Evolutionary conservation across 2,888 invertebrate genomes (phyloP).

Genomic region (Alcis repandata): DNA sequence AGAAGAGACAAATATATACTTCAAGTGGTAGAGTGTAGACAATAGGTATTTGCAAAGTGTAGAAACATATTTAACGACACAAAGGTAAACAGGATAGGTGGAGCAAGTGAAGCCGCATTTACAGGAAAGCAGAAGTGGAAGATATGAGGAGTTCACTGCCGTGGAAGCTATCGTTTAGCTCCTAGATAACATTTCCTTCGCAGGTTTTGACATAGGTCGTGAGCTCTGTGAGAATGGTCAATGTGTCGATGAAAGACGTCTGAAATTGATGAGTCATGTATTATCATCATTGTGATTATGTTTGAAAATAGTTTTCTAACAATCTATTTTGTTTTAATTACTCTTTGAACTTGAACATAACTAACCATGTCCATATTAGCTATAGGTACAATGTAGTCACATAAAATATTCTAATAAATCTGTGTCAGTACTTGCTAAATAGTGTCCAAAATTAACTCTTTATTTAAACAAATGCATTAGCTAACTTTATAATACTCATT

Average conservation of each 20-base stretch:
- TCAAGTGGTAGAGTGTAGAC: slow-evolving; percentile 51
- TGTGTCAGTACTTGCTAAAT: slow-evolving; percentile 46
- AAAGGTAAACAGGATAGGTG: slow-evolving; percentile 49
- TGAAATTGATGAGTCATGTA: slow-evolving; percentile 53
- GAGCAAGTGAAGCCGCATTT: slow-evolving; percentile 73
- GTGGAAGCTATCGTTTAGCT: slow-evolving; percentile 62
- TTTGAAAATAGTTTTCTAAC: slow-evolving; percentile 29
- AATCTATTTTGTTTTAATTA: slow-evolving; percentile 28
- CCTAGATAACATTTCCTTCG: slow-evolving; percentile 39
- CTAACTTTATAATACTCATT: slow-evolving; percentile 67
- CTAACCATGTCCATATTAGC: slow-evolving; percentile 34
- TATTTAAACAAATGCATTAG: slow-evolving; percentile 65
- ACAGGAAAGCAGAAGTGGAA: slow-evolving; percentile 72
- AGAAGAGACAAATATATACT: slow-evolving; percentile 55
- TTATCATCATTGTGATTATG: slow-evolving; percentile 22
- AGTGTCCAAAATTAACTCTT: slow-evolving; percentile 53
- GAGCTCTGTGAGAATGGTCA: slow-evolving; percentile 49
- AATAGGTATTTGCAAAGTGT: slow-evolving; percentile 37
- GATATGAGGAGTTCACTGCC: slow-evolving; percentile 66
- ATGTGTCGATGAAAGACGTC: slow-evolving; percentile 62
- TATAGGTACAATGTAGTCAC: slow-evolving; percentile 32
- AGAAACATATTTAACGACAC: slow-evolving; percentile 27
- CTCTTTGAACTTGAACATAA: slow-evolving; percentile 18
- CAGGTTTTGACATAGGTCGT: slow-evolving; percentile 35
- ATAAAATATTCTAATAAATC: slow-evolving; percentile 44